These are phyloP conservation scores for Blastobasis adustella DNA, from an alignment of 2,888 invertebrate genomes.

Conservation along the genomic window DNA sequence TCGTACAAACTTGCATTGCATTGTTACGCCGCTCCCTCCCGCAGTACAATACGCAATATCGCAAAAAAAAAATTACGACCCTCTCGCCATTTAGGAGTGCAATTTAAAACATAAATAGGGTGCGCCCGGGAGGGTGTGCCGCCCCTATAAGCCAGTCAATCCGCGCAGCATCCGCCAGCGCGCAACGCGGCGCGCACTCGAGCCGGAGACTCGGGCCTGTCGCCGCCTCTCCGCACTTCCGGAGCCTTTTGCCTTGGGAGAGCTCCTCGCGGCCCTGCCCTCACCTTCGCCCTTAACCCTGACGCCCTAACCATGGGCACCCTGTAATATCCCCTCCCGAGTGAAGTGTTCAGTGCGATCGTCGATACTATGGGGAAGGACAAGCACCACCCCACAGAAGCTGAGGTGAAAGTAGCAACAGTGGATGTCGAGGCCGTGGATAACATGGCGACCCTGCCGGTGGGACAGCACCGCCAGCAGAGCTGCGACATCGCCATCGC, in stretches of 20 bases:
- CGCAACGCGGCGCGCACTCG: constrained; percentile 60
- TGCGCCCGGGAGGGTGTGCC: constrained; percentile 47
- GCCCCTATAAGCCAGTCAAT: constrained; percentile 48
- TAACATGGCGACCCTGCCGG: constrained; percentile 92
- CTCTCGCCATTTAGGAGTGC: constrained; percentile 44
- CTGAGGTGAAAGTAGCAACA: constrained; percentile 91
- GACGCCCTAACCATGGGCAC: constrained; percentile 37
- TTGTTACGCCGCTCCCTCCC: constrained; percentile 14
- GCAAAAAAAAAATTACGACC: constrained; percentile 39
- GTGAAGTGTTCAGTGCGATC: constrained; percentile 30
- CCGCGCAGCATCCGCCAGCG: constrained; percentile 68
- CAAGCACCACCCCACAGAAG: constrained; percentile 71
- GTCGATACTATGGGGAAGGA: constrained; percentile 56
- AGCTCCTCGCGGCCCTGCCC: constrained; percentile 39
- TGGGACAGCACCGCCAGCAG: constrained; percentile 82
- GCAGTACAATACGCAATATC: constrained; percentile 18
- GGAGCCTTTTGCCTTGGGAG: constrained; percentile 43
- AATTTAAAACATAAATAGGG: constrained; percentile 50
- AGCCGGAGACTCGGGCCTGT: constrained; percentile 45
- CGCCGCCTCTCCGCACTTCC: constrained; percentile 57
- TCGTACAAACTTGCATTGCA: background rate
- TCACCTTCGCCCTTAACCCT: constrained; percentile 41
- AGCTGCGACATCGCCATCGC: constrained; percentile 83
- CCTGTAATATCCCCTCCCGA: constrained; percentile 24
- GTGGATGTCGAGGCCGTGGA: constrained; percentile 91